A percentile compares a stretch with the other conserved stretches of the same genome.
phyloP scores from a whole-genome alignment of 2,888 invertebrate species.

The Idaea biselata region DNA sequence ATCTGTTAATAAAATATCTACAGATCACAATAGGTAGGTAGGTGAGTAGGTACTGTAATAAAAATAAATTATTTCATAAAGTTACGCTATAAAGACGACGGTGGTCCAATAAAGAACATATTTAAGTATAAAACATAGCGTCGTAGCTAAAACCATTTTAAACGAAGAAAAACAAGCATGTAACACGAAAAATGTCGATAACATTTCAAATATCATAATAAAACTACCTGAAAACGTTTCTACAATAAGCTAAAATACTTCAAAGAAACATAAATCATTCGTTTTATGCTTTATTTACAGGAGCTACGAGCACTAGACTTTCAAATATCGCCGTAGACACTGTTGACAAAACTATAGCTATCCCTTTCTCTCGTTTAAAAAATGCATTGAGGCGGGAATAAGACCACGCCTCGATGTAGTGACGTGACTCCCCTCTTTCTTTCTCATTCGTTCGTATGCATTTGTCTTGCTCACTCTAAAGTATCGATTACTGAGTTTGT shows the following conservation, averaged over 20 bases:
- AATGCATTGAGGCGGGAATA: slow-evolving; percentile 47
- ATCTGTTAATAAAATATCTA: not conserved
- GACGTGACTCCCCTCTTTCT: slow-evolving; percentile 47
- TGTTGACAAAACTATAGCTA: slow-evolving; percentile 24
- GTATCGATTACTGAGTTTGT: slow-evolving; percentile 69
- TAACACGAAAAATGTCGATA: slow-evolving; percentile 20
- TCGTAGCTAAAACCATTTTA: not conserved
- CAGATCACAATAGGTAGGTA: not conserved
- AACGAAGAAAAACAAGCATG: slow-evolving; percentile 7
- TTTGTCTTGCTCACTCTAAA: slow-evolving; percentile 43
- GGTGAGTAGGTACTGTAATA: not conserved
- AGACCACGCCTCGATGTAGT: slow-evolving; percentile 60
- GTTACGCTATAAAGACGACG: not conserved
- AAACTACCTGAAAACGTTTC: slow-evolving; percentile 29
- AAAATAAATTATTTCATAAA: not conserved
- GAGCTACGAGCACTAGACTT: slow-evolving; percentile 30
- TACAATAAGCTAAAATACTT: slow-evolving; percentile 35
- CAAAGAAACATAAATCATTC: slow-evolving; percentile 38
- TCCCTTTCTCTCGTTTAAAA: slow-evolving; percentile 42
- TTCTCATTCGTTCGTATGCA: slow-evolving; percentile 41
- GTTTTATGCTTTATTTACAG: slow-evolving; percentile 50
- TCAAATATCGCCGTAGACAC: slow-evolving; percentile 30
- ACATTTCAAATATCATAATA: slow-evolving; percentile 27
- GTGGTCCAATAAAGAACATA: not conserved
- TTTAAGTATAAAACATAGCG: not conserved